Base-by-base conservation (phyloP, 1,140 invertebrate genomes). In the Dendrolimus kikuchii region DNA sequence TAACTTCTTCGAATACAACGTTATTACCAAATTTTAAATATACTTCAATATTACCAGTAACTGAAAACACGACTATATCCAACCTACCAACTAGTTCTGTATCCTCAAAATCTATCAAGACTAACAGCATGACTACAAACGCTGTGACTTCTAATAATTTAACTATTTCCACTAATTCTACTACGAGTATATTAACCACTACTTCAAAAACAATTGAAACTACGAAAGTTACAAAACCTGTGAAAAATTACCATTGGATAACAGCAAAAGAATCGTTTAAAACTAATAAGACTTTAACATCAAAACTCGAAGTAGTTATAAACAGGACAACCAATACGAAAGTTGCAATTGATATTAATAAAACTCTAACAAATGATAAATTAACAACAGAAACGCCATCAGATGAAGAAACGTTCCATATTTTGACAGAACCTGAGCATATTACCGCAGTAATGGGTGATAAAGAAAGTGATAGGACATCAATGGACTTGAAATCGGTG, bases 361-460 rank as follows among this genome's bases (percentile, higher is more conserved):
- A 71, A 61, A 64, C n/a, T 49, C 51, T 64, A 69, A 70, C 46
- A 54, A 57, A 43, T 60, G 56, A 62, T 47, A 62, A 56, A 66
- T 53, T 73, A 61, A 81, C 76, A 39, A 82, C 78, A 38, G 68
- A 72, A 46, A 68, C 69, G 49, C 75, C 78, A 2, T 5, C 53
- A 55, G 77, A 81, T 66, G 83, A 86, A 71, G 81, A 84, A 69
- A 75, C 70, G 55, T 84, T 86, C 82, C 75, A 84, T 85, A 86
- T 88, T 77, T 86, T 88, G 64, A 88, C 87, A 79, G 87, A 88
- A 59, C 87, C 87, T 38, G 87, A 88, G 62, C 87, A 88, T 60
- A 88, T 88, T 44, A 88, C 87, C n/a, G 84, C 86, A 8, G 82
- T 88, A 9, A 85, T 86, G 72, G 79, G 64, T 51, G 84, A 86